Evolutionary conservation across 2,797 vertebrate genomes (phyloP), one percentile per base, ranked within the genome.

Genomic region (Dendrocincla fuliginosa): DNA sequence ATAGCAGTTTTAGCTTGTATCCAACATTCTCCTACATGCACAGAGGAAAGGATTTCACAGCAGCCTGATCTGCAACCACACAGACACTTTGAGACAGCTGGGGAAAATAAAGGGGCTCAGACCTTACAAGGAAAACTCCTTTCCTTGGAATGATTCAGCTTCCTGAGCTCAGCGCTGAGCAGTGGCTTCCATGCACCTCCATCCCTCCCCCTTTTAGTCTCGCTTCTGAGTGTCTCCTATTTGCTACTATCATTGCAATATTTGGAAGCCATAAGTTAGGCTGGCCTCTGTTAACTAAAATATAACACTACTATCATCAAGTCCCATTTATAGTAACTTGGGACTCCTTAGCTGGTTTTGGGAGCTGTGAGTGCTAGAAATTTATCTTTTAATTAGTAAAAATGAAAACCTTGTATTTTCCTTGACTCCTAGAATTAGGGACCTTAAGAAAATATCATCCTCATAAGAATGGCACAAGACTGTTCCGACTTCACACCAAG

Each of bases 221-320:
- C n/a, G 19, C 10, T 47, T 37, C 9, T 11, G 2, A 56, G 24
- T 2, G 9, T 27, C 68, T 65, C n/a, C 35, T 24, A 0, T 35
- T 69, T 57, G 25, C 33, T 61, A 2, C 27, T 16, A 10, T 18
- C 53, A 30, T 20, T 27, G 39, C 15, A 55, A 8, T 32, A 59
- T 27, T n/a, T 19, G 8, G 47, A 47, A 27, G 9, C 18, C 16
- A 27, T 6, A 30, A 61, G 16, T 73, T 24, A 49, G 47, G 28
- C 59, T 69, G 39, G 39, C 16, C 5, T 60, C 42, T 77, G 37
- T 24, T 55, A 53, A n/a, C 11, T 37, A 70, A 42, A 63, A 63
- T 1, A 52, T 9, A 77, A 12, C 3, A 41, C 11, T 63, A 9
- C 8, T 15, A 14, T 4, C 24, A 33, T 13, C 7, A 65, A 63